Percentiles rank a stretch among this genome's conserved stretches.
Conservation (phyloP, 2,797 vertebrate species). For the Salmo trutta region DNA sequence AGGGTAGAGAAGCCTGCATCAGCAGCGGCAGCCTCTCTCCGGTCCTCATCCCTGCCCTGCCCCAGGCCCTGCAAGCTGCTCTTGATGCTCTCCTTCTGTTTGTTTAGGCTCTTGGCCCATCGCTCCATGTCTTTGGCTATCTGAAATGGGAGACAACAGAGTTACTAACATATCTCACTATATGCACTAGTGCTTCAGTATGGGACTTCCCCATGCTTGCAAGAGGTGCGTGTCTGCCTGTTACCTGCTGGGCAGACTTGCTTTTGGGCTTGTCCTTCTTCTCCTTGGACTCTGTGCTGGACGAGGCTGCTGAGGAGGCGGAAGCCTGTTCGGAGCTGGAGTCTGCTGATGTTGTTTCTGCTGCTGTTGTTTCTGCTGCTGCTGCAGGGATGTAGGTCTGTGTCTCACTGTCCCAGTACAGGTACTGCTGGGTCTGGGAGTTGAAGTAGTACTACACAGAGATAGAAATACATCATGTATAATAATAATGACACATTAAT, state of each 20-base stretch:
- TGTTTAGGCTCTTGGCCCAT: conserved; percentile 95
- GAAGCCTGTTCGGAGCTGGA: conserved; percentile 43
- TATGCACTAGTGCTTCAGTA: background rate
- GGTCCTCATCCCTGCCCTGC: conserved; percentile 80
- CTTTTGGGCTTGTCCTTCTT: conserved; percentile 93
- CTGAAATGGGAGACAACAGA: conserved; percentile 59
- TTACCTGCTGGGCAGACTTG: conserved; percentile 92
- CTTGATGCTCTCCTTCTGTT: conserved; percentile 92
- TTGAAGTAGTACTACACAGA: conserved; percentile 90
- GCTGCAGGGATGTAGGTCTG: conserved; percentile 83
- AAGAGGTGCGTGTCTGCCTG: background rate
- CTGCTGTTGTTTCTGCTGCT: conserved; percentile 46
- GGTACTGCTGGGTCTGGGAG: conserved; percentile 88
- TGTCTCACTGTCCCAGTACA: conserved; percentile 93
- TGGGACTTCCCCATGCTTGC: background rate
- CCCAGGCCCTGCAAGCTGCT: conserved; percentile 82
- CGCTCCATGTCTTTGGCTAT: conserved; percentile 97
- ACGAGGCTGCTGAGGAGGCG: conserved; percentile 62
- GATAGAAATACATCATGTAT: background rate
- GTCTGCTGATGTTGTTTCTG: conserved; percentile 22
- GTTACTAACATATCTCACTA: background rate
- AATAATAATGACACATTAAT: background rate
- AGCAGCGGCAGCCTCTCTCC: conserved; percentile 87
- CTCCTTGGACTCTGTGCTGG: conserved; percentile 86
- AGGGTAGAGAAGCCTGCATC: conserved; percentile 89